phyloP scores from a whole-genome alignment of 2,113 vertebrate species.

The Muntiacus reevesi region DNA sequence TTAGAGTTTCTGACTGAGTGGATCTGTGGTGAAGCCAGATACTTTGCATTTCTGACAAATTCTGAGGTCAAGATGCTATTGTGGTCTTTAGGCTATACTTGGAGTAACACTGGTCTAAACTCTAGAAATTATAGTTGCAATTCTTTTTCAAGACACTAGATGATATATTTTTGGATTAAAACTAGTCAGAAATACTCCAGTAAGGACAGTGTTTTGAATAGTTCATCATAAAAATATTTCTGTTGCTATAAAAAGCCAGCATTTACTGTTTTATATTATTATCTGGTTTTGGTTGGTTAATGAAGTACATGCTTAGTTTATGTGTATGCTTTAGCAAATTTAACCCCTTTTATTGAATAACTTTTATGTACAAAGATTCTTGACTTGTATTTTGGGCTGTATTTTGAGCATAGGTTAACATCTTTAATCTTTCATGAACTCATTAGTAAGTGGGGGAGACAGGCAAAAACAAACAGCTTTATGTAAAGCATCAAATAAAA shows the following conservation, averaged over 20 bases:
- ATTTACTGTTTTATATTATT: background rate
- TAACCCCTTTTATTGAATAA: background rate
- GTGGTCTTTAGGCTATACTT: background rate
- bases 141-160: background rate
- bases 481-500: background rate
- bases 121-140: background rate
- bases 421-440: background rate
- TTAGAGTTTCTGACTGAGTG: background rate
- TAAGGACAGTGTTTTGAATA: background rate
- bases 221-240: background rate
- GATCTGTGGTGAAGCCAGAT: background rate
- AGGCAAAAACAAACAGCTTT: background rate
- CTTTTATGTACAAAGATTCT: background rate
- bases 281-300: background rate
- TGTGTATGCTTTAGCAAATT: background rate
- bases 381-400: background rate
- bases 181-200: background rate
- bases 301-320: background rate
- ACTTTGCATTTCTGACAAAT: background rate
- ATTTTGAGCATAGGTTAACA: background rate
- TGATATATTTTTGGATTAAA: constrained; percentile 4
- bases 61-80: background rate
- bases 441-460: background rate
- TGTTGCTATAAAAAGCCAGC: background rate
- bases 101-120: background rate